phyloP scores from a whole-genome alignment of 2,113 vertebrate species.

The Morone chrysops region DNA sequence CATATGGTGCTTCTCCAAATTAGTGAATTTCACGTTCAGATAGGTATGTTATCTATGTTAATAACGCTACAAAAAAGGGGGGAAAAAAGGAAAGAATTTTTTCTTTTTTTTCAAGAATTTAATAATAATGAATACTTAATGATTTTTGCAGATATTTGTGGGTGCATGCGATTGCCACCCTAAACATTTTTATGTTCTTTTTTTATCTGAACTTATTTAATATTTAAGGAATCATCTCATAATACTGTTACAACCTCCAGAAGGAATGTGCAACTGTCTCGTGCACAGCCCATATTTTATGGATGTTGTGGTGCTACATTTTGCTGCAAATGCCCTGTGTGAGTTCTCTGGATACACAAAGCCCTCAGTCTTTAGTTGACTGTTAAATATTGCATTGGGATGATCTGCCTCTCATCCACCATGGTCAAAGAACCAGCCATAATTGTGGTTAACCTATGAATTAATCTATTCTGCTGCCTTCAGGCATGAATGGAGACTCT shows the following conservation, averaged over 20 bases:
- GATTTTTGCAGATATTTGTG: too few relatives aligned
- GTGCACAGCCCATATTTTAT: constrained; percentile 52
- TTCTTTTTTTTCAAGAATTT: too few relatives aligned
- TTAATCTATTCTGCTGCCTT: constrained; percentile 54
- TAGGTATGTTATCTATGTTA: background rate
- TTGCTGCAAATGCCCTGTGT: constrained; percentile 44
- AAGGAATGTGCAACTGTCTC: background rate
- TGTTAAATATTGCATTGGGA: constrained; percentile 68
- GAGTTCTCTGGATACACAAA: constrained; percentile 46
- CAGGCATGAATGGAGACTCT: constrained; percentile 44
- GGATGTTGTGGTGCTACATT: constrained; percentile 41
- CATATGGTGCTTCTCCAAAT: background rate
- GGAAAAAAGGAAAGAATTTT: too few relatives aligned
- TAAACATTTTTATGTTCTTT: too few relatives aligned
- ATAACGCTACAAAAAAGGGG: background rate
- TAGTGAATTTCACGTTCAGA: background rate
- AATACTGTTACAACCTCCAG: background rate
- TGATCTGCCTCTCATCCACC: constrained; percentile 39
- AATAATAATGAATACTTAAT: too few relatives aligned
- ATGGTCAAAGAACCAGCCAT: constrained; percentile 26
- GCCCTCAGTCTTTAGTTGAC: constrained; percentile 46
- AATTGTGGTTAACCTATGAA: constrained; percentile 50
- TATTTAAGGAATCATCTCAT: background rate
- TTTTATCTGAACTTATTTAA: background rate
- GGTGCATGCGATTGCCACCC: too few relatives aligned